A percentile compares a stretch with the other conserved stretches of the same genome.
Conservation (phyloP, 37 sponge, comb jelly and placozoan genomes). For the Hexactinellida sp. region DNA sequence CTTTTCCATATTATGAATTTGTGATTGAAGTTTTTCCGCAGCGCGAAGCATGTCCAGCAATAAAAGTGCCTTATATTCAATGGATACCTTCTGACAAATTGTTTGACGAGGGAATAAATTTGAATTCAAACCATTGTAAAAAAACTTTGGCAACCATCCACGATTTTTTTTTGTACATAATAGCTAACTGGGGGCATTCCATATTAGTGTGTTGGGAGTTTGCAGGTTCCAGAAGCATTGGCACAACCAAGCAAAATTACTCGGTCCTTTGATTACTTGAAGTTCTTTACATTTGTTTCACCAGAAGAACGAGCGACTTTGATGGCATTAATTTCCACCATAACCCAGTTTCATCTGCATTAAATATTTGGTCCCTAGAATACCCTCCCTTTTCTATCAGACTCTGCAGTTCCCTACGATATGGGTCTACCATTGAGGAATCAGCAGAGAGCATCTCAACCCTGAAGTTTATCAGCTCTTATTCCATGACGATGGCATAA, state of each 20-base stretch:
- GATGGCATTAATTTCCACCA: conserved; percentile 29
- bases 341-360: conserved; percentile 31
- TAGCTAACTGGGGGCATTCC: conserved; percentile 19
- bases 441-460: conserved; percentile 30
- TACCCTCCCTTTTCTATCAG: conserved; percentile 24
- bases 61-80: conserved; percentile 16
- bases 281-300: conserved; percentile 26
- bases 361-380: conserved; percentile 33
- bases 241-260: conserved; percentile 15
- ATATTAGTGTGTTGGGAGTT: conserved; percentile 33
- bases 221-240: conserved; percentile 27
- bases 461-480: neutral
- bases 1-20: conserved; percentile 20
- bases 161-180: conserved; percentile 18
- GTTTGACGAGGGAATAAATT: conserved; percentile 17
- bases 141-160: conserved; percentile 20
- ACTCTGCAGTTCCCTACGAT: conserved; percentile 20
- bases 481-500: conserved; percentile 26
- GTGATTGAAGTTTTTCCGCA: neutral
- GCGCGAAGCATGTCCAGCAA: neutral
- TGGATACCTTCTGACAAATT: conserved; percentile 7
- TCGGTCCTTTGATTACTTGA: conserved; percentile 31
- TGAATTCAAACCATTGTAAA: conserved; percentile 23
- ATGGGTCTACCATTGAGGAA: conserved; percentile 24
- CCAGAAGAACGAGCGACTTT: conserved; percentile 25